These are phyloP conservation scores for Pseudoatta argentina DNA, from an alignment of 1,140 invertebrate species.

Conservation along the genomic window DNA sequence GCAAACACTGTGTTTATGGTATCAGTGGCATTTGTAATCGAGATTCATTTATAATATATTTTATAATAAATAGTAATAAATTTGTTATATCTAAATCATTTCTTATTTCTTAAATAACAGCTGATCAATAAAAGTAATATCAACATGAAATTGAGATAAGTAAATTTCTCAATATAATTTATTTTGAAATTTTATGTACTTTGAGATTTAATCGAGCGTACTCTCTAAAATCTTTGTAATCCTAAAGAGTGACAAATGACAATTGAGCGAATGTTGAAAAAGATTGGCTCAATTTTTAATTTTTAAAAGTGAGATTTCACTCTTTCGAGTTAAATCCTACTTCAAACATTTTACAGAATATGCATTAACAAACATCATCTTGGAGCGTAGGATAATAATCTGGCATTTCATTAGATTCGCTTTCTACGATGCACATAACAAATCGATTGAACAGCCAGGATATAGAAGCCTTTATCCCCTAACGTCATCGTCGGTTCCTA, in stretches of 20 bases:
- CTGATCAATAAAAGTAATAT: background rate
- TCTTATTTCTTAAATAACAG: background rate
- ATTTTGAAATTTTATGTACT: background rate
- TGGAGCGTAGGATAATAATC: conserved; percentile 25
- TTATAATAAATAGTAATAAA: background rate
- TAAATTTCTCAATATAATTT: conserved; percentile 3
- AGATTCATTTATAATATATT: background rate
- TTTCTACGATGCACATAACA: conserved; percentile 61
- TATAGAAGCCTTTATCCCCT: conserved; percentile 69
- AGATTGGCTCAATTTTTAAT: too few relatives aligned
- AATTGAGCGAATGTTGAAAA: too few relatives aligned
- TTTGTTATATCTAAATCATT: background rate
- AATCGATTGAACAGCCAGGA: conserved; percentile 72
- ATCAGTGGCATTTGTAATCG: background rate
- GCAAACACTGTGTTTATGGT: background rate
- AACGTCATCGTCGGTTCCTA: conserved; percentile 79
- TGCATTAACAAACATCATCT: background rate
- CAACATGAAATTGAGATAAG: background rate
- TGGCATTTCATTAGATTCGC: conserved; percentile 44
- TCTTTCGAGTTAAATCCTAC: too few relatives aligned
- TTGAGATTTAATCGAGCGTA: background rate
- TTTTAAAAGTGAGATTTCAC: too few relatives aligned
- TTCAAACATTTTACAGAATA: background rate
- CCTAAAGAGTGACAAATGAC: too few relatives aligned
- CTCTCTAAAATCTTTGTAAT: too few relatives aligned